These are phyloP conservation scores for Hyppa rectilinea DNA, from an alignment of 2,888 invertebrate species.

Conservation along the genomic window DNA sequence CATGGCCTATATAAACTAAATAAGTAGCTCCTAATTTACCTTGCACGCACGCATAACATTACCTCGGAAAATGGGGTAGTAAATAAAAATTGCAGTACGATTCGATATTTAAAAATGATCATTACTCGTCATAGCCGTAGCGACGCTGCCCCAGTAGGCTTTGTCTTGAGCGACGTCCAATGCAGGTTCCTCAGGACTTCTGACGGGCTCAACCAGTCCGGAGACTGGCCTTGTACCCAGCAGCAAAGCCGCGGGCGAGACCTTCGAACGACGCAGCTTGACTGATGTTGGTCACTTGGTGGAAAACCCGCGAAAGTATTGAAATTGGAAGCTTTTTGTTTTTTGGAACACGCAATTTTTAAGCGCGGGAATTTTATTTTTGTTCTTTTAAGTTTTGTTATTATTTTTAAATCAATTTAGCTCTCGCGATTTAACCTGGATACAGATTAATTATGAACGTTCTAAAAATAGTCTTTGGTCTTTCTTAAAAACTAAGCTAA, in stretches of 20 bases:
- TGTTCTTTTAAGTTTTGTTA: not conserved
- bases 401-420: not conserved
- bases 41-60: not conserved
- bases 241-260: constrained; percentile 89
- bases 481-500: constrained; percentile 49
- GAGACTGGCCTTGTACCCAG: constrained; percentile 90
- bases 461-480: not conserved
- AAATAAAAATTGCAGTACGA: not conserved
- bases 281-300: constrained; percentile 67
- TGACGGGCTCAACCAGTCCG: constrained; percentile 86
- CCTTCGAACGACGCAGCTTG: constrained; percentile 89
- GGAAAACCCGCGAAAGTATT: constrained; percentile 54
- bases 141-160: constrained; percentile 88
- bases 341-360: constrained; percentile 15
- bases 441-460: not conserved
- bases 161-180: constrained; percentile 89
- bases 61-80: not conserved
- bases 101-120: constrained; percentile 6
- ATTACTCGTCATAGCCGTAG: constrained; percentile 85
- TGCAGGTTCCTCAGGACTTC: constrained; percentile 88
- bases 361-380: constrained; percentile 19
- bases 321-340: constrained; percentile 26
- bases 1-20: not conserved
- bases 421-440: not conserved
- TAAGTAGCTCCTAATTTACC: not conserved